Conservation (phyloP, 2,797 vertebrate genomes). For the Sebastes minor region DNA sequence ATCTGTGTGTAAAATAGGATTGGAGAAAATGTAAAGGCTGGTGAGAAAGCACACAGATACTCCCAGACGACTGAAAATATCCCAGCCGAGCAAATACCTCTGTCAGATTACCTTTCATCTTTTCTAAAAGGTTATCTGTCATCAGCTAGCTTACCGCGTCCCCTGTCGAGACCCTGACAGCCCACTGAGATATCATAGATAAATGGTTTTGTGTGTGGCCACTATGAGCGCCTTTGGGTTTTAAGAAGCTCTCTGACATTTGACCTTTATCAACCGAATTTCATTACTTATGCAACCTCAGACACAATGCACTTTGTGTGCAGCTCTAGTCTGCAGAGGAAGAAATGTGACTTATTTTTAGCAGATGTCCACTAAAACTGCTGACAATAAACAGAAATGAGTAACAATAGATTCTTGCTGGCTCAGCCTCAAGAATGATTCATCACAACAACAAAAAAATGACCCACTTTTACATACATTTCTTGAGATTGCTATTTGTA, state of each 20-base stretch:
- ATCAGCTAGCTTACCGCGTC: slow-evolving; percentile 26
- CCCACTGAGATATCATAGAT: slow-evolving; percentile 31
- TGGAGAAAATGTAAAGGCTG: slow-evolving; percentile 7
- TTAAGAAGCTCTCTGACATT: slow-evolving; percentile 32
- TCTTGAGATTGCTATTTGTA: slow-evolving; percentile 9
- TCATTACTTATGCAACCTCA: slow-evolving; percentile 23
- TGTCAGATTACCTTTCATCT: slow-evolving; percentile 29
- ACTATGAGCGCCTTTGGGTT: not conserved
- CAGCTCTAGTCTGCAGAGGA: slow-evolving; percentile 11
- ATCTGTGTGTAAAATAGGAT: slow-evolving; percentile 3
- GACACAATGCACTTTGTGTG: not conserved
- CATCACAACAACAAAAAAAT: slow-evolving; percentile 42
- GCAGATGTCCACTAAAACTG: slow-evolving; percentile 40
- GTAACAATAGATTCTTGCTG: slow-evolving; percentile 49
- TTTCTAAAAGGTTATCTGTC: slow-evolving; percentile 66
- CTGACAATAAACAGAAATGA: slow-evolving; percentile 50
- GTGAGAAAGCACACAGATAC: not conserved
- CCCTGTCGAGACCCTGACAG: slow-evolving; percentile 28
- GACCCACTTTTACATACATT: slow-evolving; percentile 41
- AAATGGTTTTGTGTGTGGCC: slow-evolving; percentile 21
- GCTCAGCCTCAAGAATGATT: slow-evolving; percentile 48
- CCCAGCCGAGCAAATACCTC: slow-evolving; percentile 10
- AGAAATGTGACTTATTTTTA: slow-evolving; percentile 38
- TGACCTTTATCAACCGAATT: slow-evolving; percentile 43
- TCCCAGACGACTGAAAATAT: slow-evolving; percentile 6